Evolutionary conservation across 2,797 vertebrate genomes (phyloP).

Genomic region (Enteromius thamalakanensis): DNA sequence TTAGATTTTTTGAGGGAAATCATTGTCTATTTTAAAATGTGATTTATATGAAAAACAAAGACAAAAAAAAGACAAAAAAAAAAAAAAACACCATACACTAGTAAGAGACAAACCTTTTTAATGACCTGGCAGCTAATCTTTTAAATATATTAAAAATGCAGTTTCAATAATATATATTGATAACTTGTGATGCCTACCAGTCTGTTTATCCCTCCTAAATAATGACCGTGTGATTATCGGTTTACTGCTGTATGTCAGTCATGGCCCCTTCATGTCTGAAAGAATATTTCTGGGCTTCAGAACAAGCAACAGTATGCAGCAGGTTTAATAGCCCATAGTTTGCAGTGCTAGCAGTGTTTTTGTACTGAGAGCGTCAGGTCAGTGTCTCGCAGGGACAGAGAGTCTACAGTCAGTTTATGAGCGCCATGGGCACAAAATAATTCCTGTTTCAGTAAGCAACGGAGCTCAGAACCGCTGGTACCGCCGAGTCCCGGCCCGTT

Average conservation of each 20-base stretch:
- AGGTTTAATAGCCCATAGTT: background rate
- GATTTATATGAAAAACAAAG: background rate
- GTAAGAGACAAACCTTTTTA: too few relatives aligned
- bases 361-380: background rate
- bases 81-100: too few relatives aligned
- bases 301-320: background rate
- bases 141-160: background rate
- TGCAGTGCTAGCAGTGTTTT: background rate
- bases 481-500: constrained; percentile 28
- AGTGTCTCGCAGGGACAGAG: constrained; percentile 3
- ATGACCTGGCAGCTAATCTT: background rate
- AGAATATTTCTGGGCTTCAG: background rate
- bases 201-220: background rate
- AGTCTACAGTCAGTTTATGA: constrained; percentile 9
- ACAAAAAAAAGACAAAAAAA: too few relatives aligned
- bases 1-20: background rate
- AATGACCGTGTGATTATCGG: background rate
- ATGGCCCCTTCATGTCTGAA: background rate
- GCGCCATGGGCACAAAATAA: constrained; percentile 10
- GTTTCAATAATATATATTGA: background rate
- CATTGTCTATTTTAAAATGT: background rate
- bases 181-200: background rate
- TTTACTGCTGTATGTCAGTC: background rate
- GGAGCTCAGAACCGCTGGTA: background rate
- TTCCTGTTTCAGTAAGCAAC: background rate